Base-by-base conservation (phyloP, 2,888 invertebrate genomes). In the Thecocarcelia acutangulata region DNA sequence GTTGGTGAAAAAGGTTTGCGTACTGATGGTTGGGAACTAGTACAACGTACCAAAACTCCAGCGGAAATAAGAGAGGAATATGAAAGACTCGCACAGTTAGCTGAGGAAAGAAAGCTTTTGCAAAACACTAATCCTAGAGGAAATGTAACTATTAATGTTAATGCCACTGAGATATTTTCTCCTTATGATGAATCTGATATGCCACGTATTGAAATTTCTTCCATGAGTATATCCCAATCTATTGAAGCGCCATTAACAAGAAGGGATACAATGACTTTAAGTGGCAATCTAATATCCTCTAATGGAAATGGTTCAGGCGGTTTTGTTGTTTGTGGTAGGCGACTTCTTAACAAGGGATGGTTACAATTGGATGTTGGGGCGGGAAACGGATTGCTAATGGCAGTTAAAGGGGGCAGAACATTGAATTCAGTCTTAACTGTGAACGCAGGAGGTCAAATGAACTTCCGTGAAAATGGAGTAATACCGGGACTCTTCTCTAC, bases 11-110 rank as follows among this genome's bases (percentile, higher is more conserved):
- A 96, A 87, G 99, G 98, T 0, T 92, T 99, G 33, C 95, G 97
- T 90, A 97, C 97, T 0, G 97, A 98, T 87, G 98, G 98, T 70
- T 98, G 98, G 97, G 97, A 98, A 92, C 93, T 98, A 40, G 96
- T 98, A 37, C 95, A 97, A 87, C 93, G 97, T 44, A 96, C 96
- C 1, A 96, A 96, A 89, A 98, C 98, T 2, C 97, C 98, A 1
- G 94, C 96, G 85, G 98, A 99, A 93, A 98, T 99, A 77, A 92
- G 98, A 75, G 98, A 98, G 80, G 99, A 99, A 91, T 99, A 97
- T 92, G 98, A 99, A 91, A 94, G 97, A 83, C 89, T 96, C 70
- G 95, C 95, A 17, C 93, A 95, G 84, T 96, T 97, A 87, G 93
- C 96, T 80, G 98, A 98, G 85, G 97, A 98, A 87, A 93, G 97